Base-by-base conservation (phyloP, 2,797 vertebrate genomes). In the Masticophis lateralis region DNA sequence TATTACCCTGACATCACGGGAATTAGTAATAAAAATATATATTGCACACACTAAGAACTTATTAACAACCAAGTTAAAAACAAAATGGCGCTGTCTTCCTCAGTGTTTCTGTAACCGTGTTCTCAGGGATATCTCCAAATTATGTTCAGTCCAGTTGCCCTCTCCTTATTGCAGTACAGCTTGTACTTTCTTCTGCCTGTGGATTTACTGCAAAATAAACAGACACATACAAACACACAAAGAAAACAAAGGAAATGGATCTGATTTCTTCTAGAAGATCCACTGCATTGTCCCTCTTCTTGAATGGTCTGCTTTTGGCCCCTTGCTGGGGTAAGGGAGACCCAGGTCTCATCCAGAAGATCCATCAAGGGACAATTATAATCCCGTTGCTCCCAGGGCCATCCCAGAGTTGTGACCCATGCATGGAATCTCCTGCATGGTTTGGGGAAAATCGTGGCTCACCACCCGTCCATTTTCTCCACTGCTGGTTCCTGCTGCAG, bases 371-470 rank as follows among this genome's bases (percentile, higher is more conserved):
- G 94, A 25, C 97, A 96, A 96, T 99, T 99, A 99, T 98, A 99
- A 99, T 98, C 99, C 99, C 0, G 99, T 99, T 95, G 99, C 98
- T 96, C 99, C 99, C 97, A 99, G 98, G 97, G 99, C 98, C 98
- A 99, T 98, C 98, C 98, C 99, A 93, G 99, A 98, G 95, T 98
- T 98, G 98, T 99, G 99, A 98, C 99, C 99, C 99, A 99, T 99
- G 98, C 99, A 99, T 93, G 99, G 99, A 96, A 99, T 98, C 1
- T 99, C 99, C 97, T 99, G 99, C 98, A 99, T 98, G 95, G 99
- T 98, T 98, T 99, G 99, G 97, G 99, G 98, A 97, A 99, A 99
- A 98, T 99, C 99, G 37, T 99, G 99, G 97, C 98, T 98, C 97
- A 99, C 98, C 96, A 99, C 98, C 95, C 99, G 98, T 96, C 99